A percentile compares a stretch with the other conserved stretches of the same genome.
These are phyloP conservation scores for Marmota monax DNA, from an alignment of 2,113 vertebrate species.

Conservation along the genomic window DNA sequence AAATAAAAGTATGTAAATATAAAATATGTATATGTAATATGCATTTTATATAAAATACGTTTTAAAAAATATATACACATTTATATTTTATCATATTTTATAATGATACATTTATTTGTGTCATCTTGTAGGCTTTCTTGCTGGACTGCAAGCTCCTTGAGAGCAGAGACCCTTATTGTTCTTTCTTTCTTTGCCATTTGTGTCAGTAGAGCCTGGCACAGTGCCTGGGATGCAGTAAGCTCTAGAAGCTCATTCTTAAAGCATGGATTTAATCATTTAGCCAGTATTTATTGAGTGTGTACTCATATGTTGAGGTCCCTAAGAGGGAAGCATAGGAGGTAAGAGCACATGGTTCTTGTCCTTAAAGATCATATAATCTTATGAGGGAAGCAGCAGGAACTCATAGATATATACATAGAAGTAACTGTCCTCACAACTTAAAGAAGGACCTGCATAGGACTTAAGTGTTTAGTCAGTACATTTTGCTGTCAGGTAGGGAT, in stretches of 20 bases:
- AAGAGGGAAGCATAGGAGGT: not conserved
- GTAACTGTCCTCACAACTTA: not conserved
- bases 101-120: not conserved
- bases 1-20: not conserved
- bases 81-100: not conserved
- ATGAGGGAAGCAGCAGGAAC: not conserved
- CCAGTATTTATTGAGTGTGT: not conserved
- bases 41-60: not conserved
- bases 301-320: accelerated
- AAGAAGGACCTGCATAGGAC: not conserved
- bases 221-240: not conserved
- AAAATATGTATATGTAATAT: not conserved
- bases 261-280: not conserved
- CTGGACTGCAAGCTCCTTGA: not conserved
- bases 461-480: not conserved
- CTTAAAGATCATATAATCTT: not conserved
- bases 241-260: not conserved
- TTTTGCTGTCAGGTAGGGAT: slow-evolving; percentile 21
- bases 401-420: not conserved
- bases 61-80: not conserved
- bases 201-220: accelerated
- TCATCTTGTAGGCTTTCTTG: not conserved
- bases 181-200: not conserved
- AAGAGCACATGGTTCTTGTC: not conserved
- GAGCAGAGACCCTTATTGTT: not conserved